These are phyloP conservation scores for Drosophila parabipectinata DNA, from an alignment of 1,140 invertebrate genomes.

Conservation along the genomic window DNA sequence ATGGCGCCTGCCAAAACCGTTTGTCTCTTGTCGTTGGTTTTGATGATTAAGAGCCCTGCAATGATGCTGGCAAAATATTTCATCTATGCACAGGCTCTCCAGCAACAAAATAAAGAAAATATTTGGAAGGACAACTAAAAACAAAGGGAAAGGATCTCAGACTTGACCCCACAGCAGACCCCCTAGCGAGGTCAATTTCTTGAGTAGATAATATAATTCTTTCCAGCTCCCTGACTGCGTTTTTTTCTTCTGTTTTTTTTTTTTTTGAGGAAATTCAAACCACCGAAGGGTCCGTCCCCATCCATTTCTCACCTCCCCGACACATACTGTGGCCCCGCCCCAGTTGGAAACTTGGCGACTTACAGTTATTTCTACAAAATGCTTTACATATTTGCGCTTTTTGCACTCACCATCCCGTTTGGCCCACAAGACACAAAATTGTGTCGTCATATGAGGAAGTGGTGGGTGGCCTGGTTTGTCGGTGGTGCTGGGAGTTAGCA, in stretches of 20 bases:
- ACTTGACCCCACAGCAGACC: slow-evolving; percentile 4
- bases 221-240: slow-evolving; percentile 13
- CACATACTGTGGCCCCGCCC: slow-evolving; percentile 6
- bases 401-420: slow-evolving; percentile 32
- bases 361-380: slow-evolving; percentile 54
- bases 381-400: slow-evolving; percentile 70
- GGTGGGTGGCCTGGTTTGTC: too few species aligned
- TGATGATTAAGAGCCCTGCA: slow-evolving; percentile 47
- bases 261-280: slow-evolving; percentile 1
- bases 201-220: slow-evolving; percentile 36
- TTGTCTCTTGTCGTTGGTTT: slow-evolving; percentile 14
- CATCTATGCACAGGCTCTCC: background rate
- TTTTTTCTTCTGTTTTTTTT: background rate
- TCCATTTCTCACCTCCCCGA: slow-evolving; percentile 1
- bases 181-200: slow-evolving; percentile 34
- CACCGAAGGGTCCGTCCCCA: background rate
- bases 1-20: slow-evolving; percentile 46
- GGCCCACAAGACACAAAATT: slow-evolving; percentile 35
- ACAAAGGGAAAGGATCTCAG: background rate
- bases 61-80: slow-evolving; percentile 22
- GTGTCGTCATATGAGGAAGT: slow-evolving; percentile 6
- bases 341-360: slow-evolving; percentile 51
- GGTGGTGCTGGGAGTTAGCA: slow-evolving; percentile 1
- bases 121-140: background rate
- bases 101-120: background rate